Evolutionary conservation across 2,113 vertebrate species (phyloP).

Genomic region (Lonchura striata): DNA sequence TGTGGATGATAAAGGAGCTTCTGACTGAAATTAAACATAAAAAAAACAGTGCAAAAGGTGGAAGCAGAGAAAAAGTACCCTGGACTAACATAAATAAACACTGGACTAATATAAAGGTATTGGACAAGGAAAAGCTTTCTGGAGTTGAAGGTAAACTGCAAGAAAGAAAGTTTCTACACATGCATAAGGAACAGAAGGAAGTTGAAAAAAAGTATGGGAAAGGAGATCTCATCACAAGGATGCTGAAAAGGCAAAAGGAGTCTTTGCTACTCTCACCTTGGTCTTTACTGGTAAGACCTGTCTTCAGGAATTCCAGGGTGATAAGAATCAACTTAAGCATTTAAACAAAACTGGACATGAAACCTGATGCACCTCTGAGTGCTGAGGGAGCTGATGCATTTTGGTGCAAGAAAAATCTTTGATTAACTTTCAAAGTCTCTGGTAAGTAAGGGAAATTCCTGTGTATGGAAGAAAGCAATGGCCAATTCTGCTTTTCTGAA

Average conservation of each 20-base stretch:
- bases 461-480: background rate
- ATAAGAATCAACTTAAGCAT: background rate
- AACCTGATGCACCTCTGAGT: background rate
- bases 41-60: background rate
- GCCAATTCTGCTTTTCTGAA: background rate
- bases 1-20: background rate
- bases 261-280: background rate
- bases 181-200: background rate
- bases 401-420: background rate
- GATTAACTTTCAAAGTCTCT: background rate
- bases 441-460: background rate
- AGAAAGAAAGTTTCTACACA: background rate
- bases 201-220: background rate
- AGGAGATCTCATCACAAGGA: background rate
- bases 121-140: background rate
- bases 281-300: background rate
- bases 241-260: background rate
- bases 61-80: background rate
- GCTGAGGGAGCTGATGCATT: background rate
- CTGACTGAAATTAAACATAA: background rate
- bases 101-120: background rate
- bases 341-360: background rate
- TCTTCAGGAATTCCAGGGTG: background rate
- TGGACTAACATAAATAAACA: background rate
- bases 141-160: background rate